Percentiles rank a stretch among this genome's conserved stretches.
Evolutionary conservation across 2,888 invertebrate genomes (phyloP).

Genomic region (Drosophila neotestacea): DNA sequence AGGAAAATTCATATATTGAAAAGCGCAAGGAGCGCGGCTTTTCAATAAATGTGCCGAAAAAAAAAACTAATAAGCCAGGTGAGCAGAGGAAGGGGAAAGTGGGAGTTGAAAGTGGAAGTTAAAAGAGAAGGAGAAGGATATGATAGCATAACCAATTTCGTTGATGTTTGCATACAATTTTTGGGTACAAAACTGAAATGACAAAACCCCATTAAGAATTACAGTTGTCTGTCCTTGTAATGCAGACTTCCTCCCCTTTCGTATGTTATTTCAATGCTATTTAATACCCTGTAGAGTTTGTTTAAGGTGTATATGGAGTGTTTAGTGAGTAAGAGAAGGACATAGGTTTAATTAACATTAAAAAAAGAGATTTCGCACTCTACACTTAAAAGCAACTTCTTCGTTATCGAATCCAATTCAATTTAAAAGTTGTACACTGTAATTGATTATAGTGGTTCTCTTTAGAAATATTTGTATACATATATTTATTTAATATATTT

Average conservation of each 20-base stretch:
- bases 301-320: not conserved
- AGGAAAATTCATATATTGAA: slow-evolving; percentile 39
- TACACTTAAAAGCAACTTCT: no score
- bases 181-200: slow-evolving; percentile 57
- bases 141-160: slow-evolving; percentile 28
- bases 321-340: no score
- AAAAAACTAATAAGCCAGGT: slow-evolving; percentile 63
- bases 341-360: not conserved
- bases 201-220: slow-evolving; percentile 77
- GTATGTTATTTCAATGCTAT: slow-evolving; percentile 45
- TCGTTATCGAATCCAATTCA: not conserved
- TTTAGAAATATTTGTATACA: not conserved
- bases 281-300: slow-evolving; percentile 26
- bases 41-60: slow-evolving; percentile 44
- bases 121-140: not conserved
- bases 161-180: slow-evolving; percentile 46
- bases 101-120: not conserved
- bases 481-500: not conserved
- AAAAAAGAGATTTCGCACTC: not conserved
- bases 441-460: not conserved
- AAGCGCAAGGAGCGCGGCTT: slow-evolving; percentile 33
- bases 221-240: slow-evolving; percentile 41
- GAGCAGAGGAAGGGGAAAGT: slow-evolving; percentile 7
- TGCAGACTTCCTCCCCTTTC: slow-evolving; percentile 7
- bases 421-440: not conserved